Conservation (phyloP, 2,113 vertebrate species). For the Poecile atricapillus region DNA sequence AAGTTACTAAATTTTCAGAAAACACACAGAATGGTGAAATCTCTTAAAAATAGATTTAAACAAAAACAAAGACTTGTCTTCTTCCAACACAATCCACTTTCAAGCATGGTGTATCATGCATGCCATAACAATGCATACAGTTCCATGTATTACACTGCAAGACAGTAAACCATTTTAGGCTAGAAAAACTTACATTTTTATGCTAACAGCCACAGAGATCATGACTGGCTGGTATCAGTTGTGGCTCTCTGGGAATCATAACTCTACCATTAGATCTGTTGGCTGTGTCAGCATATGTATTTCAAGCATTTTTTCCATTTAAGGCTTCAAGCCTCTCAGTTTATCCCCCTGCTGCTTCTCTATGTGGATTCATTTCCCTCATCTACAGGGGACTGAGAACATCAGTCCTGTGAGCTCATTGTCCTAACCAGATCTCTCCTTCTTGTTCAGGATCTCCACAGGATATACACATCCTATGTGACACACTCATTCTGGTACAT, state of each 20-base stretch:
- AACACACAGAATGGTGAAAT: not conserved
- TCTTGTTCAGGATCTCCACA: not conserved
- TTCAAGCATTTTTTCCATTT: not conserved
- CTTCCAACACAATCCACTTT: not conserved
- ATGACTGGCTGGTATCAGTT: not conserved
- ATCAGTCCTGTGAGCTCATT: not conserved
- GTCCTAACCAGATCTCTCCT: not conserved
- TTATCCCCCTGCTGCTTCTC: not conserved
- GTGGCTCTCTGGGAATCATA: not conserved
- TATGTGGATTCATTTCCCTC: not conserved
- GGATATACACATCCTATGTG: fast-evolving
- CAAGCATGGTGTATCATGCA: not conserved
- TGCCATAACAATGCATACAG: not conserved
- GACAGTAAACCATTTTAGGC: not conserved
- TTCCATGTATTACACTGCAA: not conserved
- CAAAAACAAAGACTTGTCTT: not conserved
- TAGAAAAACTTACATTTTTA: not conserved
- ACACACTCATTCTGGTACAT: not conserved
- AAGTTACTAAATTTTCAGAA: not conserved
- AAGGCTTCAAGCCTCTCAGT: not conserved
- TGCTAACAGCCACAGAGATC: not conserved
- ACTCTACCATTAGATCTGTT: not conserved
- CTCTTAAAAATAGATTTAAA: not conserved
- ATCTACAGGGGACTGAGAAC: not conserved
- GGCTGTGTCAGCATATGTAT: fast-evolving